A percentile compares a stretch with the other conserved stretches of the same genome.
Evolutionary conservation across 2,888 invertebrate genomes (phyloP).

Genomic region (Conomelus anceps): DNA sequence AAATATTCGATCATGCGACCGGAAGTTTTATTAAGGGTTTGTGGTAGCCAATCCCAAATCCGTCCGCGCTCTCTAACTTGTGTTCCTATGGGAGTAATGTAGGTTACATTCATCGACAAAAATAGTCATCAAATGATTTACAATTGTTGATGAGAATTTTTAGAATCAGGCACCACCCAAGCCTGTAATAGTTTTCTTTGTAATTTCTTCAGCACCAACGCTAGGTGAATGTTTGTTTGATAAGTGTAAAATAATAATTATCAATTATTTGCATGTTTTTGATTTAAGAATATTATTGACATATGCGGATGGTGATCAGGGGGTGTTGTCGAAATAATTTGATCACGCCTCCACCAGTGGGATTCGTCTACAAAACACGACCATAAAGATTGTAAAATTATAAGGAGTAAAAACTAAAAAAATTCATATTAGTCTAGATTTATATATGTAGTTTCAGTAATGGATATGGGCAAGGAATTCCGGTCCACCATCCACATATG

Average conservation of each 20-base stretch:
- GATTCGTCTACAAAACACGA: background rate
- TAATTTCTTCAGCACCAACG: background rate
- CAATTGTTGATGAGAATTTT: background rate
- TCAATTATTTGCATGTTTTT: background rate
- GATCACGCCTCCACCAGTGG: background rate
- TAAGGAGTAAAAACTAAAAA: background rate
- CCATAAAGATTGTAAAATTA: background rate
- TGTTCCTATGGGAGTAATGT: background rate
- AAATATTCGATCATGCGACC: background rate
- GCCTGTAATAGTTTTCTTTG: background rate
- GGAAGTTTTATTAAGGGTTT: too few species aligned
- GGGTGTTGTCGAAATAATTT: background rate
- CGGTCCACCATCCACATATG: background rate
- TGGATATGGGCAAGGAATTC: background rate
- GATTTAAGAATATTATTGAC: background rate
- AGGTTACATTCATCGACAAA: too few species aligned
- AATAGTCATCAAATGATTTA: background rate
- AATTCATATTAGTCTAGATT: background rate
- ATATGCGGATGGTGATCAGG: constrained; percentile 3
- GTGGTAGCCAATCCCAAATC: background rate
- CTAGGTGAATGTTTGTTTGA: background rate
- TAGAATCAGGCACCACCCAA: background rate
- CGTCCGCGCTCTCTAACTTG: background rate
- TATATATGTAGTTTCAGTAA: background rate
- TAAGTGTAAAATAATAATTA: background rate